Base-by-base conservation (phyloP, 2,113 vertebrate genomes). In the Bucco capensis region DNA sequence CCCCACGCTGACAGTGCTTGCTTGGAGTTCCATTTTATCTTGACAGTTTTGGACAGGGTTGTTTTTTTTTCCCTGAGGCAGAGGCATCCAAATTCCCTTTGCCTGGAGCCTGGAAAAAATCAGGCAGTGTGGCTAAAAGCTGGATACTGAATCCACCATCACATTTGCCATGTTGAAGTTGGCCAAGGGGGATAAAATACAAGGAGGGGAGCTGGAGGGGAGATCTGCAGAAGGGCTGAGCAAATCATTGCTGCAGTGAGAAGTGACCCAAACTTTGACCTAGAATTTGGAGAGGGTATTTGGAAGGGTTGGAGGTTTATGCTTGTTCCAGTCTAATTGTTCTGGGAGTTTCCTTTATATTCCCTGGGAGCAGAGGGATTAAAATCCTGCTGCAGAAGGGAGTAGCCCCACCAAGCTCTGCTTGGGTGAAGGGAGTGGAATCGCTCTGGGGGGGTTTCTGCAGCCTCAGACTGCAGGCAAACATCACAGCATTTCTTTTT, bases 21-120 rank as follows among this genome's bases (percentile, higher is more conserved):
- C 90, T 88, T 42, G 66, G 88, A 81, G 37, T 89, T 90, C 74
- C 64, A 54, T 82, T 87, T 78, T 82, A 66, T 70, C n/a, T 82
- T 82, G 83, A 66, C 86, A 69, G 40, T 69, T 46, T 70, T 83
- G 78, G 86, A 83, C 72, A 40, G 89, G 44, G n/a, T n/a, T n/a
- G n/a, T n/a, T n/a, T n/a, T n/a, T n/a, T n/a, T n/a, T n/a, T n/a
- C n/a, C n/a, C n/a, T n/a, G 57, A 54, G 57, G 64, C 27, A 70
- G 64, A 89, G 49, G 22, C 4, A 4, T 88, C 57, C 0, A 8
- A 81, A 65, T 83, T 90, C 27, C 22, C 72, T 91, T 70, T 79
- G 25, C 62, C 76, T 75, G 66, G 54, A 90, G 90, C 85, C 47
- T 8, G 6, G 33, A 58, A 83, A n/a, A 65, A 72, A 49, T 46